A percentile compares a stretch with the other conserved stretches of the same genome.
Evolutionary conservation across 2,113 vertebrate species (phyloP).

Genomic region (Rousettus leschenaultii): DNA sequence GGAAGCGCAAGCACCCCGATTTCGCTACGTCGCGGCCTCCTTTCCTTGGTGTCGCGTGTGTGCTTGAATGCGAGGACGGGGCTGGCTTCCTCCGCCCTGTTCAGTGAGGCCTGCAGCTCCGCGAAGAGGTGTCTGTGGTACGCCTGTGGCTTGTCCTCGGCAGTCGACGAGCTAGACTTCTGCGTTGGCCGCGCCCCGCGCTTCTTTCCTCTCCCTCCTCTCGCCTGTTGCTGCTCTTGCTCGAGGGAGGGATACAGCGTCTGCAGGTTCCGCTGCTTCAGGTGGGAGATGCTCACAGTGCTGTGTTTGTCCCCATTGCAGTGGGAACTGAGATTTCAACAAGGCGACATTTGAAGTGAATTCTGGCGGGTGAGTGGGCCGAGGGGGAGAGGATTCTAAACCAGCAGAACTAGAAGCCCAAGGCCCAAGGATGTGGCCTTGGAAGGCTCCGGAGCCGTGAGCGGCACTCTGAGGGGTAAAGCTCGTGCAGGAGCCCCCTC

Average conservation of each 20-base stretch:
- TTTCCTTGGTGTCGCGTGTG: neutral
- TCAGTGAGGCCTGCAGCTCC: neutral
- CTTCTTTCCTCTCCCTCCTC: accelerated
- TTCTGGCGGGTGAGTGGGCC: neutral
- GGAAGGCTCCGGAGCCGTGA: neutral
- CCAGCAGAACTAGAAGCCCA: neutral
- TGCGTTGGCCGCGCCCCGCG: neutral
- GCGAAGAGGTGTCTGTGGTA: too few relatives aligned
- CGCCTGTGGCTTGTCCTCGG: neutral
- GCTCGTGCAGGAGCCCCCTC: neutral
- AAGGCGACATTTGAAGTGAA: neutral
- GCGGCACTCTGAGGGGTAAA: neutral
- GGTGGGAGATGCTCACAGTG: too few relatives aligned
- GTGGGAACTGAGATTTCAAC: neutral
- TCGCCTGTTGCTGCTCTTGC: neutral
- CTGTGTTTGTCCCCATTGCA: neutral
- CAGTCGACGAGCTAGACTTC: neutral
- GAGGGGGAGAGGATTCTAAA: neutral
- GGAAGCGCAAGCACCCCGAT: neutral
- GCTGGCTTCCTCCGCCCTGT: neutral
- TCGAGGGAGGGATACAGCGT: neutral
- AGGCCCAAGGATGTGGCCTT: neutral
- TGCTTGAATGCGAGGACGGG: neutral
- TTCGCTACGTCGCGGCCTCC: neutral
- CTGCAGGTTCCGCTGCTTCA: neutral